Base-by-base conservation (phyloP, 2,797 vertebrate species). In the Sebastes baramenuke region DNA sequence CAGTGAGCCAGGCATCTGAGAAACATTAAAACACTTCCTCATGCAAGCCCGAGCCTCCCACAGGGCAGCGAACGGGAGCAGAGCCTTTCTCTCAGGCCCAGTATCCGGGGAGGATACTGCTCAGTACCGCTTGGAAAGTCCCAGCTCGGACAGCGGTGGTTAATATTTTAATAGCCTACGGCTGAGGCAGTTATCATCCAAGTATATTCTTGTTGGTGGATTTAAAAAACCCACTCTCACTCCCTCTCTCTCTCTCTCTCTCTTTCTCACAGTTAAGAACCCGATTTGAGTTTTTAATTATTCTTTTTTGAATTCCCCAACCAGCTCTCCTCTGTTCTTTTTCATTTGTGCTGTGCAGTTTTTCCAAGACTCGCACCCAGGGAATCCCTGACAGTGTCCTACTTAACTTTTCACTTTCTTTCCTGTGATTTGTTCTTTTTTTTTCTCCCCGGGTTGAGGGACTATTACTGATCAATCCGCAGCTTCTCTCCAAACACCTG, bases 381-480 rank as follows among this genome's bases (percentile, higher is more conserved):
- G 95, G 95, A 95, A 86, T 93, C 92, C 89, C 92, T 91, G 92
- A 94, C 93, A 92, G 93, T 95, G 94, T 95, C 94, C 94, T 95
- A 95, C 95, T 95, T 95, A 95, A 95, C 95, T 95, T 95, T 94
- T 95, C 94, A 94, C 93, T 95, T 95, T 94, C 92, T 93, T 94
- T 95, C 86, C 93, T 94, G 91, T 94, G 93, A 95, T 95, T 94
- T 94, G 83, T 93, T 91, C 86, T 89, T 88, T 91, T 89, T 89
- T 92, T 86, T 87, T 68, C 25, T 30, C 54, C 49, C 70, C 81
- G 69, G 90, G 94, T 84, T 89, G 87, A 92, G 92, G 90, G 91
- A 95, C 92, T 89, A 93, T 94, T 89, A 87, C 94, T 92, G 94
- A 95, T 95, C 95, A 95, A 94, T 94, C 93, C 89, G 8, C 77